Percentiles rank a stretch among this genome's conserved stretches.
phyloP scores from a whole-genome alignment of 1,140 invertebrate genomes.

The Harlomillsia oculata region DNA sequence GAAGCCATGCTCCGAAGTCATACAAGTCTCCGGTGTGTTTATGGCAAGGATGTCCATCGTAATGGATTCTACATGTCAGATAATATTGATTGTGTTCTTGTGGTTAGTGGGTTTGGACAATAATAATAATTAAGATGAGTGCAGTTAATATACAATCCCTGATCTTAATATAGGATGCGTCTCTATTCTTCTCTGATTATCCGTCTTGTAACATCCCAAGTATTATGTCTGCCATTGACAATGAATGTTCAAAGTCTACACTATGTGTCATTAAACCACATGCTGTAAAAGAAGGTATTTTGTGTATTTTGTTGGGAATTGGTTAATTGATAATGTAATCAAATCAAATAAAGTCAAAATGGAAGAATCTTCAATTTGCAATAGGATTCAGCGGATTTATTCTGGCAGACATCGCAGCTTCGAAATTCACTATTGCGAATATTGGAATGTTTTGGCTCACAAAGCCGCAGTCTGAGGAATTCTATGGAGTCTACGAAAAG shows the following conservation, averaged over 20 bases:
- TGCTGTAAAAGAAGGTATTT: conserved; percentile 58
- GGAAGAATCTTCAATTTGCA: conserved; percentile 14
- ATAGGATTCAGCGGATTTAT: conserved; percentile 54
- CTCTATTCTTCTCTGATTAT: conserved; percentile 57
- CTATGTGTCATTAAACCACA: conserved; percentile 87
- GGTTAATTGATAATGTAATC: background rate
- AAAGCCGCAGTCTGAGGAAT: conserved; percentile 72
- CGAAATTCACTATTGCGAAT: conserved; percentile 67
- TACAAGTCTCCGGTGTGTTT: conserved; percentile 56
- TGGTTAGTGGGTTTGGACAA: conserved; percentile 38
- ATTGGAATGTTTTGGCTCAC: conserved; percentile 69
- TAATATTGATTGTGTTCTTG: conserved; percentile 46
- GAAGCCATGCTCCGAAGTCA: conserved; percentile 51
- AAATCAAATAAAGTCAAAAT: background rate
- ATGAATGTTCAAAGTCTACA: conserved; percentile 55
- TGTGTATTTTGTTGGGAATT: background rate
- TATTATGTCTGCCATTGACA: too few species aligned
- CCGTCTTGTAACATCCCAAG: conserved; percentile 33
- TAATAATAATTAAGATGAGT: background rate
- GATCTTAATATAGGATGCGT: conserved; percentile 41
- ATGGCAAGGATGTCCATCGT: conserved; percentile 56
- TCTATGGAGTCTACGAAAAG: conserved; percentile 90
- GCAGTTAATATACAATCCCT: background rate
- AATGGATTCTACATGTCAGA: conserved; percentile 65
- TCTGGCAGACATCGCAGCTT: conserved; percentile 60